Evolutionary conservation across 2,113 vertebrate species (phyloP).

Genomic region (Labrus mixtus): DNA sequence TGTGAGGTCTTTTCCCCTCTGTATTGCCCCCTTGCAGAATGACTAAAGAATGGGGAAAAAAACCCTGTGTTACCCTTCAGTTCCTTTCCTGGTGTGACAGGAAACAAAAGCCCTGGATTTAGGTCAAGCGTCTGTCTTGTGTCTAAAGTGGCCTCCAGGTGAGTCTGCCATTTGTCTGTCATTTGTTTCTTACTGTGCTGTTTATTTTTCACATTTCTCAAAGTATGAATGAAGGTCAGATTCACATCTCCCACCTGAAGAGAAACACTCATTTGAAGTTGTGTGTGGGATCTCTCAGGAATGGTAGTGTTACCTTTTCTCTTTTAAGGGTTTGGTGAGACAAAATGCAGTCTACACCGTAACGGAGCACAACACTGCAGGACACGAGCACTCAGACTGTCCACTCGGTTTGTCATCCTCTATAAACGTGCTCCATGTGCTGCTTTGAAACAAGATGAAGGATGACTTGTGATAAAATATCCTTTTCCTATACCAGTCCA

Average conservation of each 20-base stretch:
- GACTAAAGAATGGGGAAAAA: conserved; percentile 14
- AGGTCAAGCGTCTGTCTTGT: conserved; percentile 20
- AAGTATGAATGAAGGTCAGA: background rate
- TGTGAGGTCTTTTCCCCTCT: background rate
- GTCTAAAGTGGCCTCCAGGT: conserved; percentile 10
- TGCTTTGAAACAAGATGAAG: conserved; percentile 46
- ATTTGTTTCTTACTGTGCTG: background rate
- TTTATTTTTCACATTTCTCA: conserved; percentile 8
- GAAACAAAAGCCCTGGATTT: conserved; percentile 10
- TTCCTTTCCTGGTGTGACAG: conserved; percentile 36
- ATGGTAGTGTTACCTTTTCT: conserved; percentile 20
- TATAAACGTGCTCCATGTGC: conserved; percentile 43
- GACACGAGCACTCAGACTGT: conserved; percentile 42
- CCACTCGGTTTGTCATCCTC: conserved; percentile 48
- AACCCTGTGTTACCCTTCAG: conserved; percentile 17
- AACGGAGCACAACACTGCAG: conserved; percentile 24
- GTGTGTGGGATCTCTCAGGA: background rate
- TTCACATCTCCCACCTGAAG: background rate
- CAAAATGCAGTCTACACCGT: conserved; percentile 9
- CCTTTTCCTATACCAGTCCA: conserved; percentile 29
- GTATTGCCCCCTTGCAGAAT: background rate
- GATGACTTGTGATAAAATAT: conserved; percentile 52
- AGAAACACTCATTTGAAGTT: conserved; percentile 1
- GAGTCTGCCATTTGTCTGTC: conserved; percentile 36
- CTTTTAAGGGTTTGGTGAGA: conserved; percentile 36